Conservation (phyloP, 2,888 invertebrate genomes). For the Drosophila lutescens region DNA sequence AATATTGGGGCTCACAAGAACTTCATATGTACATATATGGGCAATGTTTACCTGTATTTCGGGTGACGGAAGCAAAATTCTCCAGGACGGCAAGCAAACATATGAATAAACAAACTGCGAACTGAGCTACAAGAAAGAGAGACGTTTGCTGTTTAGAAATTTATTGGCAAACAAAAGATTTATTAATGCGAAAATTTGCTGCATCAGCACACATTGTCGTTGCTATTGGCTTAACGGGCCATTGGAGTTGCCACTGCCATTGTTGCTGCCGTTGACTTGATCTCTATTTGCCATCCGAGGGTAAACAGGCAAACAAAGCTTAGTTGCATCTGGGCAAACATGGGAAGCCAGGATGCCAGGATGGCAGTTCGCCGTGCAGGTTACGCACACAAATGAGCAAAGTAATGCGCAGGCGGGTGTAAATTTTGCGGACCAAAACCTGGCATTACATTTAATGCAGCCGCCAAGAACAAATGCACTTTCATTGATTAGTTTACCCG, state of each 20-base stretch:
- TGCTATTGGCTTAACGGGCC: constrained; percentile 44
- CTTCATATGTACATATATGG: background rate
- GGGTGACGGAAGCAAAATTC: constrained; percentile 8
- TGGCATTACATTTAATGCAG: constrained; percentile 32
- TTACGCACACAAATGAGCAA: constrained; percentile 3
- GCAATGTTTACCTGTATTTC: background rate
- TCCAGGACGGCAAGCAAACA: constrained; percentile 1
- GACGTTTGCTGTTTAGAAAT: constrained; percentile 58
- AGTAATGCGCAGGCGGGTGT: background rate
- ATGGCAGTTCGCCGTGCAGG: constrained; percentile 1
- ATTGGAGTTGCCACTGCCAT: constrained; percentile 29
- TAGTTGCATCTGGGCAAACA: constrained; percentile 57
- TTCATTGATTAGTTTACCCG: constrained; percentile 51
- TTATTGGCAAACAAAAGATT: constrained; percentile 75
- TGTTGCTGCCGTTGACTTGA: constrained; percentile 40
- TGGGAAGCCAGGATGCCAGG: background rate
- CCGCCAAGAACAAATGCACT: constrained; percentile 39
- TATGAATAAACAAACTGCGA: constrained; percentile 36
- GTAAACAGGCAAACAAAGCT: constrained; percentile 63
- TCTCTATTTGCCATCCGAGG: constrained; percentile 36
- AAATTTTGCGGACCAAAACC: constrained; percentile 25
- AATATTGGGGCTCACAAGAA: background rate
- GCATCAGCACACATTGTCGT: constrained; percentile 59
- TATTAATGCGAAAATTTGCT: constrained; percentile 73
- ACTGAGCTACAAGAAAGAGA: constrained; percentile 6